Evolutionary conservation across 2,113 vertebrate genomes (phyloP), one percentile per base, ranked within the genome.

Genomic region (Brachypteracias leptosomus): DNA sequence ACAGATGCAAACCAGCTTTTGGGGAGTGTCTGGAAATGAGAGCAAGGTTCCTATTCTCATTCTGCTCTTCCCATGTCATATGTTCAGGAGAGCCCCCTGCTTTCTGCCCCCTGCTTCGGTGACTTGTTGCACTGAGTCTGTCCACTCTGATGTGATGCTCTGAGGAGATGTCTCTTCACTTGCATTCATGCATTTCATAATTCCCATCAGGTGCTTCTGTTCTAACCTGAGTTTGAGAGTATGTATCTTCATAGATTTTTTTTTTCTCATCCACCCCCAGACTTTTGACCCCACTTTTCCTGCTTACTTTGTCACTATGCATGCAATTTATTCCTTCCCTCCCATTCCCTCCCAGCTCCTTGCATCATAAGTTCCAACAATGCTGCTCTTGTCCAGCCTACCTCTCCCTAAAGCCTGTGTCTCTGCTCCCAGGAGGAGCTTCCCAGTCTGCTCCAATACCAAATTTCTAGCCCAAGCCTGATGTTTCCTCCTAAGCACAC

Each of bases 21-120:
- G 29, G 4, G 5, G 3, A 25, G 4, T 42, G n/a, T 52, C 40
- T 79, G 5, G 4, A 0, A 8, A 3, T 33, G 40, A n/a, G 35
- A 61, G 24, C 9, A 9, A 22, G 58, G 11, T 58, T 59, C 3
- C 57, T 62, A 0, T 62, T 84, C 31, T 72, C 20, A 3, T 71
- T 67, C 25, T 71, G 44, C 14, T 44, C 63, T 89, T 74, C 11
- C 65, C 20, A 0, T 24, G 7, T 17, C 7, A 6, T 18, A 8
- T 16, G 57, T 85, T 2, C 3, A 31, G 19, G 40, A 68, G 70
- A 70, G n/a, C 36, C 18, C 4, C 19, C n/a, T 80, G 40, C 22
- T 2, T 42, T 62, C n/a, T 73, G 38, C 2, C n/a, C 68, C 28
- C 51, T 5, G 1, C 1, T 61, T 59, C 20, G n/a, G 17, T 74